Conservation (phyloP, 2,113 vertebrate genomes). For the Cygnus buccinator region DNA sequence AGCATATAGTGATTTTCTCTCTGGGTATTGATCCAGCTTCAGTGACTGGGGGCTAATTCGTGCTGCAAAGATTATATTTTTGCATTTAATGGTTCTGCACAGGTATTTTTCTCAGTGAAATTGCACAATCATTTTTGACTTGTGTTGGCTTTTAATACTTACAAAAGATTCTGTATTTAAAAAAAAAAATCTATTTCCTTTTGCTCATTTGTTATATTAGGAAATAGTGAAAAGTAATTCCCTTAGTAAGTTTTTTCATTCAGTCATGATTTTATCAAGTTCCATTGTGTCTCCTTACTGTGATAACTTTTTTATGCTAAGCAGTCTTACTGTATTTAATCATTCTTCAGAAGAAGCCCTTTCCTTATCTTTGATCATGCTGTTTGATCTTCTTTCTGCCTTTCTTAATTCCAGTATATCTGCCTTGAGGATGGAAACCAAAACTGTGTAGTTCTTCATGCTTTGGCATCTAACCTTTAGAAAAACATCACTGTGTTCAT, state of each 20-base stretch:
- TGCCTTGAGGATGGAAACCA: not conserved
- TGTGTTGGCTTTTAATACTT: not conserved
- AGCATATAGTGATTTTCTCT: not conserved
- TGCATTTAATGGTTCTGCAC: not conserved
- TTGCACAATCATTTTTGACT: not conserved
- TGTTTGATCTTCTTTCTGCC: not conserved
- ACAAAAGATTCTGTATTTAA: not conserved
- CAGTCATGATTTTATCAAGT: not conserved
- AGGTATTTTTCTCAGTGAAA: not conserved
- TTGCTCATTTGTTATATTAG: not conserved
- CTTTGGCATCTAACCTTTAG: not conserved
- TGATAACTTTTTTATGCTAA: not conserved
- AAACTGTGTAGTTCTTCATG: not conserved
- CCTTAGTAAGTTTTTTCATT: not conserved
- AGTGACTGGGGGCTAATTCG: not conserved
- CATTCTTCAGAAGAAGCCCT: not conserved
- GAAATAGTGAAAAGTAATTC: not conserved
- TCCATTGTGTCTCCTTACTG: not conserved
- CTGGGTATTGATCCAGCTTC: not conserved
- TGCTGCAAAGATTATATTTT: not conserved
- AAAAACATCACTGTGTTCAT: not conserved
- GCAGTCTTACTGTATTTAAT: not conserved
- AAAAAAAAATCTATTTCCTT: not conserved
- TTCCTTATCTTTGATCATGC: not conserved
- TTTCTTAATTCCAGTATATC: not conserved